Base-by-base conservation (phyloP, 92 coral and sea anemone genomes). In the Umimayanthus chanpuru region DNA sequence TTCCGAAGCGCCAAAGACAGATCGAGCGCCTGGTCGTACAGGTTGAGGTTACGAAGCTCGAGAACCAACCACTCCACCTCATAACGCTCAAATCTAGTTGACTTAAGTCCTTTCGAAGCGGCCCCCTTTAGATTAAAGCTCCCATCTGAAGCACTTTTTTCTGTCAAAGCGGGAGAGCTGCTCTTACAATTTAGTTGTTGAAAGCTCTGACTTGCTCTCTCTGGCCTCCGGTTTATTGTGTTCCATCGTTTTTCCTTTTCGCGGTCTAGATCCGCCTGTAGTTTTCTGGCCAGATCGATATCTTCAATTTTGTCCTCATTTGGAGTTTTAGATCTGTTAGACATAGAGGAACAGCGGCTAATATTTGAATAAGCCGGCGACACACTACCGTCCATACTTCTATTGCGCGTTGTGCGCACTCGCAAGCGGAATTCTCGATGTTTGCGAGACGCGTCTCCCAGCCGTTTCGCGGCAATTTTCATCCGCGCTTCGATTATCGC, bases 11-110 rank as follows among this genome's bases (percentile, higher is more conserved):
- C 94, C 47, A 70, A 50, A 9, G 84, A 38, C 3, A 94, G 64
- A 66, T 89, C 43, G 15, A 38, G 64, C 43, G 97, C 97, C 44
- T 92, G 91, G 14, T 91, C 94, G 14, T 80, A 85, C 64, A 94
- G 79, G 65, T 93, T 91, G 4, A 91, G 88, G n/a, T 55, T 47
- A 1, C 84, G 83, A 61, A 94, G 79, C 86, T 93, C 97, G 15
- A 88, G 70, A 44, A 91, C 68, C 76, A 94, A 56, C 85, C 87
- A 73, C 29, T 93, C 90, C 14, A 88, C 92, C 86, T 91, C 91
- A 30, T 89, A 87, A 55, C 88, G 81, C 58, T 93, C 92, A 47
- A 89, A 70, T 15, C 86, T 32, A 73, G 36, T 73, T 20, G 77
- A 73, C 77, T 39, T 66, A 21, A 50, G 58, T 82, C 75, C 25